A percentile compares a stretch with the other conserved stretches of the same genome.
Conservation (phyloP, 2,797 vertebrate species). For the Craterocephalus amniculus region DNA sequence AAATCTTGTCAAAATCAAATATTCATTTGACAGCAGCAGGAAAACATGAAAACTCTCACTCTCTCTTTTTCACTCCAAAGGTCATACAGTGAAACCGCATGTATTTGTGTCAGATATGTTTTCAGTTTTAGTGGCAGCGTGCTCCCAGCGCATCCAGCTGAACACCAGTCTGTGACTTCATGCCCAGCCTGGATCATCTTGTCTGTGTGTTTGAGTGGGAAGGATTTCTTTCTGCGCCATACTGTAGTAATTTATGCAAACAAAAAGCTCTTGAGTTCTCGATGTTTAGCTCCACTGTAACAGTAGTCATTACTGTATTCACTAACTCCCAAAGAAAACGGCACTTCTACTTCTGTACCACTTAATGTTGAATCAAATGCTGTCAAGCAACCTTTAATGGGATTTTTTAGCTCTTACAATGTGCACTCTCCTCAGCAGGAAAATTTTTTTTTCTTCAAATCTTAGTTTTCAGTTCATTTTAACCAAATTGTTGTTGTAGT, state of each 20-base stretch:
- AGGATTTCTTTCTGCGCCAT: not conserved
- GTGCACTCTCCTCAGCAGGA: not conserved
- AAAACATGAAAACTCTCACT: conserved; percentile 28
- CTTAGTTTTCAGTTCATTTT: no score
- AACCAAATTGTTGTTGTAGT: not conserved
- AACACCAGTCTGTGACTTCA: not conserved
- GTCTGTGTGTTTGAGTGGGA: not conserved
- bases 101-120: conserved; percentile 35
- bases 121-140: conserved; percentile 19
- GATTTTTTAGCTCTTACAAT: not conserved
- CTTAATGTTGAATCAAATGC: not conserved
- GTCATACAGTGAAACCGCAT: conserved; percentile 31
- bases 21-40: conserved; percentile 40
- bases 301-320: not conserved
- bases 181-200: not conserved
- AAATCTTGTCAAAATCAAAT: conserved; percentile 43
- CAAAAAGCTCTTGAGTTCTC: not conserved
- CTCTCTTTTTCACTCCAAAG: conserved; percentile 39
- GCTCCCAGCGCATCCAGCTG: conserved; percentile 2
- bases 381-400: not conserved
- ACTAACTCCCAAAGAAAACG: not conserved
- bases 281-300: not conserved
- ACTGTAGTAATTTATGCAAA: not conserved
- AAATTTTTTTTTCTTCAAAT: no score
- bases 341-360: not conserved